A percentile compares a stretch with the other conserved stretches of the same genome.
phyloP scores from a whole-genome alignment of 2,888 invertebrate species.

The Drosophila anomalata region DNA sequence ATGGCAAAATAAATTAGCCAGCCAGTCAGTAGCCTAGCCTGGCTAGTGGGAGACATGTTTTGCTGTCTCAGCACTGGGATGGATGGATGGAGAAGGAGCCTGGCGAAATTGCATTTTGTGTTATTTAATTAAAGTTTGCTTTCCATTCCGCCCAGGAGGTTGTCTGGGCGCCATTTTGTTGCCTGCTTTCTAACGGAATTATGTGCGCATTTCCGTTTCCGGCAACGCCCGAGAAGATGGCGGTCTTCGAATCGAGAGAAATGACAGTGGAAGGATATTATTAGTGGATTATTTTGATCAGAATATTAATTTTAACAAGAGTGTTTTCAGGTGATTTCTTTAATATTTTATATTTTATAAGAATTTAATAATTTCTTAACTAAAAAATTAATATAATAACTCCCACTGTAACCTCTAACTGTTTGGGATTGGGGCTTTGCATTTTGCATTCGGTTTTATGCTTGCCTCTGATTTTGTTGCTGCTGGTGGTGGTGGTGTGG shows the following conservation, averaged over 20 bases:
- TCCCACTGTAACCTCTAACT: slow-evolving; percentile 25
- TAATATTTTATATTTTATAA: no score
- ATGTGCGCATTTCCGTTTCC: slow-evolving; percentile 74
- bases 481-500: slow-evolving; percentile 21
- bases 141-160: not conserved
- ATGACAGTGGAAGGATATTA: slow-evolving; percentile 6
- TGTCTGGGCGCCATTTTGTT: slow-evolving; percentile 41
- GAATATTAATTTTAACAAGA: no score
- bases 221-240: slow-evolving; percentile 42
- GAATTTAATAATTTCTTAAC: no score
- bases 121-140: slow-evolving; percentile 65
- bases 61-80: slow-evolving; percentile 37
- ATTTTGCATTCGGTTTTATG: slow-evolving; percentile 50
- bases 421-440: slow-evolving; percentile 7
- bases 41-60: slow-evolving; percentile 68
- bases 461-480: slow-evolving; percentile 32
- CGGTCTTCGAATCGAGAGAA: slow-evolving; percentile 24
- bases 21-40: slow-evolving; percentile 21
- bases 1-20: slow-evolving; percentile 68
- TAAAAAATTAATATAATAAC: not conserved
- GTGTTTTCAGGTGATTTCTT: no score
- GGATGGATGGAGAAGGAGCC: slow-evolving; percentile 2
- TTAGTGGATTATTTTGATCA: not conserved
- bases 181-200: slow-evolving; percentile 60
- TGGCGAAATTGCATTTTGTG: slow-evolving; percentile 57